Evolutionary conservation across 1,140 invertebrate species (phyloP), one percentile per base, ranked within the genome.

Genomic region (Hyphantria cunea): DNA sequence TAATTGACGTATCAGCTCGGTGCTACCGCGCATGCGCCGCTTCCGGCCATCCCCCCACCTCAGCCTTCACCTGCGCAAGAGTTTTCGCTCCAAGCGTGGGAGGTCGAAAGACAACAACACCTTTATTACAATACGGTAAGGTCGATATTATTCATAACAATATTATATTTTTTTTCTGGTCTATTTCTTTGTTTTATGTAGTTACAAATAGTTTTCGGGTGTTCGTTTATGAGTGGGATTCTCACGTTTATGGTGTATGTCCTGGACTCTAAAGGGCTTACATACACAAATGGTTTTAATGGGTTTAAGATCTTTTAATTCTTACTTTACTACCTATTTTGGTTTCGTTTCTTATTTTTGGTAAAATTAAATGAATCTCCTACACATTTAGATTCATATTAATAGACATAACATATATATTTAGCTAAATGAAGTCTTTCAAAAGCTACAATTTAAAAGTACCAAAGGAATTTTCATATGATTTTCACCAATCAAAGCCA

Each of bases 21-120:
- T 61, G 74, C 82, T 82, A 84, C 79, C 73, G 81, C 78, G 79
- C 76, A 76, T 60, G 68, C 76, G 72, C 72, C 71, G 76, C 80
- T 84, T 84, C 83, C 83, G 83, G 74, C 72, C 45, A n/a, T n/a
- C 12, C n/a, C 41, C 6, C 7, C 11, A n/a, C 41, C 41, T 13
- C n/a, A 0, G 2, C 39, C 41, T 13, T 37, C 34, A 37, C 34
- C 34, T 31, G 12, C 13, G 44, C 51, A 13, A 55, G 60, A 62
- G 64, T 64, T 66, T 53, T 61, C 25, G 61, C 59, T 56, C 31
- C 54, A 54, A 15, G 68, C 60, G 70, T 76, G 73, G 74, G 70
- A 73, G 74, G 74, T 73, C 74, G 70, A 55, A 55, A 52, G 49
- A 69, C 44, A 47, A 51, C 60, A 54, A 47, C 55, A 54, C 47